Conservation (phyloP, 2,888 invertebrate genomes). For the Drosophila mercatorum region DNA sequence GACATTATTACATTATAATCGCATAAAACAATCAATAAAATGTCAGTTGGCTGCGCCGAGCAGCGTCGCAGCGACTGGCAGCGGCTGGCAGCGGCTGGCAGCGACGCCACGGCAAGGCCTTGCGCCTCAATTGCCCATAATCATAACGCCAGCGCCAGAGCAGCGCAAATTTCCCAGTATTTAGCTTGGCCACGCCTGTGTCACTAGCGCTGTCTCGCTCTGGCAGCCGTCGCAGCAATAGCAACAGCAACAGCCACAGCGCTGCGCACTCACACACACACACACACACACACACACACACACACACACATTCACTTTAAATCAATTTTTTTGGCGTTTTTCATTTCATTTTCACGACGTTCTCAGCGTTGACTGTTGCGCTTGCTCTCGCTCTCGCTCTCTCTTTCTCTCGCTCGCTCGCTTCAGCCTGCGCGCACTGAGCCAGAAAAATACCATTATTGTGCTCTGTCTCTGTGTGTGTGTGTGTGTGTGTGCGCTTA, state of each 20-base stretch:
- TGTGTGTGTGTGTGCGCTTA: constrained; percentile 6
- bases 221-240: constrained; percentile 4
- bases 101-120: constrained; percentile 32
- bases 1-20: constrained; percentile 82
- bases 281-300: constrained; percentile 25
- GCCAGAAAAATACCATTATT: constrained; percentile 79
- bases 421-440: constrained; percentile 51
- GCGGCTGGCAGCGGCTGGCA: constrained; percentile 9
- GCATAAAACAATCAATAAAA: constrained; percentile 83
- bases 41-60: constrained; percentile 56
- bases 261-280: constrained; percentile 12
- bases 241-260: not conserved
- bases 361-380: constrained; percentile 64
- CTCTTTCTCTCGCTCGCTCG: constrained; percentile 35
- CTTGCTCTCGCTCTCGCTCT: constrained; percentile 19
- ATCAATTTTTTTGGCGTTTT: constrained; percentile 79
- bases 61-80: constrained; percentile 17
- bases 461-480: constrained; percentile 4
- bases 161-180: constrained; percentile 76
- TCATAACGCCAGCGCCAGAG: constrained; percentile 48
- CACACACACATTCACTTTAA: constrained; percentile 73
- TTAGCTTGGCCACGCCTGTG: constrained; percentile 65
- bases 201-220: constrained; percentile 43
- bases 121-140: constrained; percentile 66
- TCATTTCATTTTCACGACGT: constrained; percentile 75